A percentile compares a stretch with the other conserved stretches of the same genome.
phyloP scores from a whole-genome alignment of 2,888 invertebrate genomes.

The Dicroscelio sp. region DNA sequence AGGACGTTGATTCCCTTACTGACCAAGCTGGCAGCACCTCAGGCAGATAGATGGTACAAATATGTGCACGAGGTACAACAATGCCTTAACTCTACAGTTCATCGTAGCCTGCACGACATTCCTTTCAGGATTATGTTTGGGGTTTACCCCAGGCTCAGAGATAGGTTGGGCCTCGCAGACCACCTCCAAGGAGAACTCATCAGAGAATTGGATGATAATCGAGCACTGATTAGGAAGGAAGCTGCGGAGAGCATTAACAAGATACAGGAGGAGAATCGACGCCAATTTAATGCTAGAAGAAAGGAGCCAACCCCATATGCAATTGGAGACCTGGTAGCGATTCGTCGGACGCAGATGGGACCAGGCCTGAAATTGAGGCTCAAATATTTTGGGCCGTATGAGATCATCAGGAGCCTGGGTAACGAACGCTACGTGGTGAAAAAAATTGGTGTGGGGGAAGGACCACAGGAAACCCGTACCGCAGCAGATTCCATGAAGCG shows the following conservation, averaged over 20 bases:
- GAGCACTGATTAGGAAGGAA: too few species aligned
- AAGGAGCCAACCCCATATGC: neutral
- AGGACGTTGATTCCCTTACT: too few species aligned
- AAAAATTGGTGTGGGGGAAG: neutral
- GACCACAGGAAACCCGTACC: neutral
- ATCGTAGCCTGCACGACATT: too few species aligned
- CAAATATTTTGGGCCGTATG: constrained; percentile 18
- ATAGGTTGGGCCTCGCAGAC: too few species aligned
- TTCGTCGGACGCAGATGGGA: neutral
- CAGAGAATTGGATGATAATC: too few species aligned
- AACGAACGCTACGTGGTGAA: neutral
- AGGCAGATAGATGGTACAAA: too few species aligned
- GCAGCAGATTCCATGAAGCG: neutral
- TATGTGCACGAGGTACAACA: too few species aligned
- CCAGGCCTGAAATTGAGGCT: neutral
- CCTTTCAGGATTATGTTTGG: too few species aligned
- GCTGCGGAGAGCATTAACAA: neutral
- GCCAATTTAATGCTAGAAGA: neutral
- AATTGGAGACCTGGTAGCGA: neutral
- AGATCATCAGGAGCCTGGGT: neutral
- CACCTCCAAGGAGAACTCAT: too few species aligned
- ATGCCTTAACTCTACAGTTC: too few species aligned
- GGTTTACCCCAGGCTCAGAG: too few species aligned
- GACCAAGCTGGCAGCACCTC: too few species aligned
- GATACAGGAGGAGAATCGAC: neutral